Percentiles rank a stretch among this genome's conserved stretches.
phyloP scores from a whole-genome alignment of 2,797 vertebrate species.

The Xenops minutus region DNA sequence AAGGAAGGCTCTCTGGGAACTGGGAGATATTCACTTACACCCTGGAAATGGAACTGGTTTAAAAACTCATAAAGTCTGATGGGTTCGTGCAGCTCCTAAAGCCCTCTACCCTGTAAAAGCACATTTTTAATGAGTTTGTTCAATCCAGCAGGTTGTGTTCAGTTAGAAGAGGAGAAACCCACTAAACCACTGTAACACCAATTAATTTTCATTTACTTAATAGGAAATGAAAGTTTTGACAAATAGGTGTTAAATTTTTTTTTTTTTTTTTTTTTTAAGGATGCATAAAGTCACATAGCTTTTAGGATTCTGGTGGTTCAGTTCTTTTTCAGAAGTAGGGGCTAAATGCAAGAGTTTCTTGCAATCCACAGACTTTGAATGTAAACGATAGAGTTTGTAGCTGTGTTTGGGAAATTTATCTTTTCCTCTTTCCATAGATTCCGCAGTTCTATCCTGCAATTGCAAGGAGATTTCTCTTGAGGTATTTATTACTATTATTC shows the following conservation, averaged over 20 bases:
- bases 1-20: not conserved
- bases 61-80: constrained; percentile 39
- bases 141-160: constrained; percentile 21
- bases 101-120: constrained; percentile 10
- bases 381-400: not conserved
- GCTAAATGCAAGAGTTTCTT: not conserved
- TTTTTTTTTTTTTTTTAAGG: not conserved
- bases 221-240: constrained; percentile 68
- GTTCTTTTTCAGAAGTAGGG: not conserved
- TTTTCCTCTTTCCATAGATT: constrained; percentile 1
- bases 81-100: constrained; percentile 2
- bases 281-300: not conserved
- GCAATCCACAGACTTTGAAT: not conserved
- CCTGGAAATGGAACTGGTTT: not conserved
- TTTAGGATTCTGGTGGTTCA: not conserved
- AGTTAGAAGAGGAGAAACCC: constrained; percentile 47
- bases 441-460: not conserved
- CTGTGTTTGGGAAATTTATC: constrained; percentile 35
- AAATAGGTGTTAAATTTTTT: constrained; percentile 5
- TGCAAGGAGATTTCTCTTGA: not conserved
- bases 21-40: constrained; percentile 17
- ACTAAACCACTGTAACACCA: constrained; percentile 40
- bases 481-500: not conserved
- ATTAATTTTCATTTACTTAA: constrained; percentile 57
- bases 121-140: constrained; percentile 52